A percentile compares a stretch with the other conserved stretches of the same genome.
These are phyloP conservation scores for Myiothlypis chrysogaster DNA, from an alignment of 2,797 vertebrate species.

Conservation along the genomic window DNA sequence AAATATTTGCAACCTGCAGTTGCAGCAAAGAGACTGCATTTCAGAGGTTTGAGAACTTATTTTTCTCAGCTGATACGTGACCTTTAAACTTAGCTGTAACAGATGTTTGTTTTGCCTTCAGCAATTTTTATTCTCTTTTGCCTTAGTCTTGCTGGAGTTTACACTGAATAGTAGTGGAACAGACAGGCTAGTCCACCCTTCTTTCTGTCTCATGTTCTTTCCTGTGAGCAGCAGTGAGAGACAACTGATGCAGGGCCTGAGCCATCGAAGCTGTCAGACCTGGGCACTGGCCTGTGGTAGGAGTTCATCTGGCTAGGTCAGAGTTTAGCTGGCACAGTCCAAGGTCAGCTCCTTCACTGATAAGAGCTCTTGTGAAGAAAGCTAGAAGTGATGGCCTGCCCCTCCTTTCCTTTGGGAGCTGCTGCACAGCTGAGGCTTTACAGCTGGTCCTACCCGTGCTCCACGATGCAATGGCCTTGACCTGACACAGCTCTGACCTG, in stretches of 20 bases:
- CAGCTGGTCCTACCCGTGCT: rapidly evolving
- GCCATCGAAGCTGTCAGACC: background rate
- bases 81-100: background rate
- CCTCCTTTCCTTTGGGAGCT: background rate
- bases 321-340: background rate
- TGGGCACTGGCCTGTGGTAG: background rate
- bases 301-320: background rate
- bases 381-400: background rate
- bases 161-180: background rate
- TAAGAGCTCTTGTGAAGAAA: background rate
- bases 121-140: background rate
- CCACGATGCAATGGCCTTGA: rapidly evolving
- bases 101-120: background rate
- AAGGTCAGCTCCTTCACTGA: background rate
- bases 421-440: background rate
- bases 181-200: background rate
- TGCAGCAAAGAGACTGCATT: background rate
- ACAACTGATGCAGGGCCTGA: background rate
- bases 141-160: background rate
- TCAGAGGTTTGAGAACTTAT: background rate
- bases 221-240: background rate
- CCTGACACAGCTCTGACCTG: background rate
- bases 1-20: background rate
- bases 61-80: background rate
- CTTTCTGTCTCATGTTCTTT: background rate